These are phyloP conservation scores for Nineta flava DNA, from an alignment of 2,888 invertebrate species.

Conservation along the genomic window DNA sequence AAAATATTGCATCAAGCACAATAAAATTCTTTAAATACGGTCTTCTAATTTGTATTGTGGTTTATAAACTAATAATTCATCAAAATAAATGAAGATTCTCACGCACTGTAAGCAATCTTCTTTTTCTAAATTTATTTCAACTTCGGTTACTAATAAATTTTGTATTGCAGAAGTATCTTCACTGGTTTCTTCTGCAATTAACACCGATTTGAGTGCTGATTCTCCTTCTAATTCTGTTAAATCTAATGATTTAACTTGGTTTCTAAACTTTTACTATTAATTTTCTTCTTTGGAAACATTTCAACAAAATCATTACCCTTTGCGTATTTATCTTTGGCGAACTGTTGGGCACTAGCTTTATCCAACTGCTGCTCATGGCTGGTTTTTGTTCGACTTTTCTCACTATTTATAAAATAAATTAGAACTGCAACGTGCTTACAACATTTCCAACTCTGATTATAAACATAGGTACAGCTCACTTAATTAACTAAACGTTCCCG, in stretches of 20 bases:
- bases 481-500: constrained; percentile 7
- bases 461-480: constrained; percentile 11
- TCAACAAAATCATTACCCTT: constrained; percentile 12
- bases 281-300: constrained; percentile 9
- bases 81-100: constrained; percentile 1
- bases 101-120: constrained; percentile 4
- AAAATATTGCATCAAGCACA: constrained; percentile 2
- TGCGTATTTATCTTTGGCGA: constrained; percentile 11
- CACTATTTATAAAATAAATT: constrained; percentile 11
- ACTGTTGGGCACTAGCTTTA: constrained; percentile 9
- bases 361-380: constrained; percentile 12
- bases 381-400: constrained; percentile 12
- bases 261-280: background rate
- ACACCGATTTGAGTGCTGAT: constrained; percentile 1
- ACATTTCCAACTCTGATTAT: constrained; percentile 11
- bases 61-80: background rate
- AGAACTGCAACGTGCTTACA: constrained; percentile 9
- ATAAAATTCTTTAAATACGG: background rate
- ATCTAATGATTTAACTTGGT: background rate
- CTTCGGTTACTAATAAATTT: background rate
- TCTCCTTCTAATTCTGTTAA: background rate
- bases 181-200: background rate
- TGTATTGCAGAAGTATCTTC: background rate
- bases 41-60: background rate
- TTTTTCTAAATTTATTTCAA: constrained; percentile 1